phyloP scores from a whole-genome alignment of 2,113 vertebrate species.

The Halichoerus grypus region DNA sequence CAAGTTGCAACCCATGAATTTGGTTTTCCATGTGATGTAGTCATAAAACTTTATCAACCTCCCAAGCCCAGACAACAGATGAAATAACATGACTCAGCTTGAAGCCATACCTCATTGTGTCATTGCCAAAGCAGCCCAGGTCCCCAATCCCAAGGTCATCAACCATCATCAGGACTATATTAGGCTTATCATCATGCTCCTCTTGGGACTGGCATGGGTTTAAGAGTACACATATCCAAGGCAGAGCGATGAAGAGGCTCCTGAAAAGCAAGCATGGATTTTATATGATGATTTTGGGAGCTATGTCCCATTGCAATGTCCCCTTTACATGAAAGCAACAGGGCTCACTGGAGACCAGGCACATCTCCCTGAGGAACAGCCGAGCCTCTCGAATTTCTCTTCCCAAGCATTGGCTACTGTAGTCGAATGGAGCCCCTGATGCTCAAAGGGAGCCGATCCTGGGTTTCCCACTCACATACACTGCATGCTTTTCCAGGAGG shows the following conservation, averaged over 20 bases:
- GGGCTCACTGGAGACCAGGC: background rate
- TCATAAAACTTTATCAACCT: rapidly evolving
- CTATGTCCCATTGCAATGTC: background rate
- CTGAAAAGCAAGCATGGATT: background rate
- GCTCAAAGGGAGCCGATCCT: rapidly evolving
- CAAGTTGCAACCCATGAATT: background rate
- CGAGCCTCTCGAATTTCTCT: rapidly evolving
- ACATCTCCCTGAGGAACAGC: rapidly evolving
- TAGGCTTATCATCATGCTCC: conserved; percentile 84
- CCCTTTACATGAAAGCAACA: background rate
- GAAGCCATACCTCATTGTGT: conserved; percentile 89
- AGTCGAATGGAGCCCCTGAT: rapidly evolving
- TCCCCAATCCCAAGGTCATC: conserved; percentile 94
- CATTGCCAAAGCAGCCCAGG: conserved; percentile 93
- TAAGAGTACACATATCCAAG: conserved; percentile 58
- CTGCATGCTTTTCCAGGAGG: background rate
- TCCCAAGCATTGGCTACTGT: background rate
- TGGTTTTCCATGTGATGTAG: background rate
- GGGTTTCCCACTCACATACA: background rate
- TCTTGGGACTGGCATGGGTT: background rate
- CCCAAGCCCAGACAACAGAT: background rate
- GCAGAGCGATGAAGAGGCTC: background rate
- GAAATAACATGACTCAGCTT: rapidly evolving
- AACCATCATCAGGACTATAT: conserved; percentile 91
- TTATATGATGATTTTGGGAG: background rate